Base-by-base conservation (phyloP, 2,888 invertebrate genomes). In the Branchellion lobata region DNA sequence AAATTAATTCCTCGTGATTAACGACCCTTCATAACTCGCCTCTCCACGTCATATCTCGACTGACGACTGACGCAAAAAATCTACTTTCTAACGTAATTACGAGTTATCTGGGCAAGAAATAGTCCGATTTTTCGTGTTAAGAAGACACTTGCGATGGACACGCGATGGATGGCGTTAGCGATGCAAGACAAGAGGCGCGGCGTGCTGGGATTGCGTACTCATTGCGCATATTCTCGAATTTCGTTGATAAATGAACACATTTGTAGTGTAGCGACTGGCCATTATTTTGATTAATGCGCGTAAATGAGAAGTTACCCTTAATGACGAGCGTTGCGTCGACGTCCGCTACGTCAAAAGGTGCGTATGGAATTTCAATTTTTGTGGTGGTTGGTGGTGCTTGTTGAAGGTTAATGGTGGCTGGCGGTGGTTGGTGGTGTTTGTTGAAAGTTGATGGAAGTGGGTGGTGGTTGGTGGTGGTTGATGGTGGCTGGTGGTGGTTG, bases 281-380 rank as follows among this genome's bases (percentile, higher is more conserved):
- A 57, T 57, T 57, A 57, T 57, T 57, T 57, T 57, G 61, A 57
- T 57, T 57, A 57, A 57, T 57, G 61, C 21, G n/a, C 24, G 11
- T 24, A n/a, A 57, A 57, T 57, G 61, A 57, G 61, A 57, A 3
- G 24, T n/a, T 57, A n/a, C 40, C 40, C 14, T 14, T 40, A 40
- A 40, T 40, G 40, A 40, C 14, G 40, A 5, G 8, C 8, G 8
- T 14, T 8, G 8, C 40, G 14, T 14, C 21, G 24, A 8, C 24
- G 61, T 57, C 11, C 47, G 8, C 47, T 8, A 47, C 8, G 11
- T 18, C 8, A 8, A 47, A 47, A 47, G 47, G 8, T 8, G 11
- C 18, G 11, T 47, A 8, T 47, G 47, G 47, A 47, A 47, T 47
- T 47, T 47, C 47, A 47, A 47, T 47, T 47, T 47, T 47, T 47